Evolutionary conservation across 2,888 invertebrate genomes (phyloP).

Genomic region (Hydraecia micacea): DNA sequence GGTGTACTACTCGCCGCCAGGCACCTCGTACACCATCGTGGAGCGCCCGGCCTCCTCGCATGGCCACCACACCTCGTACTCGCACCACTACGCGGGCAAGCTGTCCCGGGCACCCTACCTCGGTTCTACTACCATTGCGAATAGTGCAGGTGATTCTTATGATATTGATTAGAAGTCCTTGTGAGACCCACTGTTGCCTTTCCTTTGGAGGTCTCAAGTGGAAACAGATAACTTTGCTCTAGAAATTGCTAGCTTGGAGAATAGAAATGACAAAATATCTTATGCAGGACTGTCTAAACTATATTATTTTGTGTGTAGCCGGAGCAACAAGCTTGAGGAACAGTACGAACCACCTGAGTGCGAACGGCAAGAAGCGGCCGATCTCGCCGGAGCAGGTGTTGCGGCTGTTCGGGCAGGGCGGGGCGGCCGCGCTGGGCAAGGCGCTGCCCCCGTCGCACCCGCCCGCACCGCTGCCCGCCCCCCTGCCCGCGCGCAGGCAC

Average conservation of each 20-base stretch:
- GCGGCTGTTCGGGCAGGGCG: constrained; percentile 91
- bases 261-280: not conserved
- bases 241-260: not conserved
- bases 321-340: constrained; percentile 85
- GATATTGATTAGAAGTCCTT: not conserved
- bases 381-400: constrained; percentile 96
- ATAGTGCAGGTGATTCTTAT: constrained; percentile 79
- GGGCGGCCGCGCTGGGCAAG: constrained; percentile 87
- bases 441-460: constrained; percentile 87
- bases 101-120: constrained; percentile 92
- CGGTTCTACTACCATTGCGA: constrained; percentile 92
- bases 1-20: constrained; percentile 96
- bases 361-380: constrained; percentile 93
- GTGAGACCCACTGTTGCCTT: not conserved
- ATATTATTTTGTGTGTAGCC: constrained; percentile 58
- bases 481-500: constrained; percentile 88
- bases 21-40: constrained; percentile 96
- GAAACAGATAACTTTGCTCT: not conserved
- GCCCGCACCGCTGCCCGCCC: constrained; percentile 87
- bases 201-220: not conserved
- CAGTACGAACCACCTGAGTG: constrained; percentile 89
- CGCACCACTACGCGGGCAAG: constrained; percentile 90
- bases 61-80: constrained; percentile 91
- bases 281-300: not conserved
- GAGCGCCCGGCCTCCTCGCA: constrained; percentile 94